phyloP scores from a whole-genome alignment of 2,797 vertebrate species.

The Sebastiscus albofasciatus region DNA sequence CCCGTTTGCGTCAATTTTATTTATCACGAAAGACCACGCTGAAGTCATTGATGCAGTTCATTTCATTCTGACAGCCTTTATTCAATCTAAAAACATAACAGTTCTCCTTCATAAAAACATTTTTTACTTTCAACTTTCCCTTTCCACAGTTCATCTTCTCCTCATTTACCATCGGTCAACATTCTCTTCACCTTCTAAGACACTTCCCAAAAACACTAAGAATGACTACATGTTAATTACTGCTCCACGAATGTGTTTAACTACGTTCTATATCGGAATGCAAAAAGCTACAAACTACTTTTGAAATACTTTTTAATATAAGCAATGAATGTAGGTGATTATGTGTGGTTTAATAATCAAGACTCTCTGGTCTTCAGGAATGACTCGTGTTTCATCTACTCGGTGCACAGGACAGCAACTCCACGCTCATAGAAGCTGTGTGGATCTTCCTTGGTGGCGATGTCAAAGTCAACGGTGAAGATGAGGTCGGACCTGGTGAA shows the following conservation, averaged over 20 bases:
- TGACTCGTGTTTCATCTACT: slow-evolving; percentile 77
- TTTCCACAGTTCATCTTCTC: slow-evolving; percentile 9
- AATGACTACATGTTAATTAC: slow-evolving; percentile 18
- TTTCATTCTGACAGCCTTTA: slow-evolving; percentile 56
- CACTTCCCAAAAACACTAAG: slow-evolving; percentile 48
- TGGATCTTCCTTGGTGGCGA: slow-evolving; percentile 96
- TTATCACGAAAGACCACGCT: not conserved
- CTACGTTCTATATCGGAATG: slow-evolving; percentile 37
- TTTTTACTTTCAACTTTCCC: slow-evolving; percentile 35
- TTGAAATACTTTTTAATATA: slow-evolving; percentile 28
- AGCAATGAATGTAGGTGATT: slow-evolving; percentile 26
- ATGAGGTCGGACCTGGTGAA: slow-evolving; percentile 97
- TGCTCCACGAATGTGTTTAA: slow-evolving; percentile 12
- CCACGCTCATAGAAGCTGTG: slow-evolving; percentile 98
- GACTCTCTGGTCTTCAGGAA: slow-evolving; percentile 3
- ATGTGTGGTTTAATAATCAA: slow-evolving; percentile 10
- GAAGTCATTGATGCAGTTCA: slow-evolving; percentile 27
- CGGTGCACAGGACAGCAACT: slow-evolving; percentile 94
- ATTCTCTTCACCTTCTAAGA: slow-evolving; percentile 60
- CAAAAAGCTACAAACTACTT: slow-evolving; percentile 40
- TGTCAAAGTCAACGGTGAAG: slow-evolving; percentile 98
- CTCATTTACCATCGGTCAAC: slow-evolving; percentile 58
- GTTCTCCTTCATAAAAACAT: slow-evolving; percentile 68
- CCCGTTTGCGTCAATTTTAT: not conserved
- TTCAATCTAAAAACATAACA: slow-evolving; percentile 76